Base-by-base conservation (phyloP, 2,113 vertebrate species). In the Salvelinus sp. region DNA sequence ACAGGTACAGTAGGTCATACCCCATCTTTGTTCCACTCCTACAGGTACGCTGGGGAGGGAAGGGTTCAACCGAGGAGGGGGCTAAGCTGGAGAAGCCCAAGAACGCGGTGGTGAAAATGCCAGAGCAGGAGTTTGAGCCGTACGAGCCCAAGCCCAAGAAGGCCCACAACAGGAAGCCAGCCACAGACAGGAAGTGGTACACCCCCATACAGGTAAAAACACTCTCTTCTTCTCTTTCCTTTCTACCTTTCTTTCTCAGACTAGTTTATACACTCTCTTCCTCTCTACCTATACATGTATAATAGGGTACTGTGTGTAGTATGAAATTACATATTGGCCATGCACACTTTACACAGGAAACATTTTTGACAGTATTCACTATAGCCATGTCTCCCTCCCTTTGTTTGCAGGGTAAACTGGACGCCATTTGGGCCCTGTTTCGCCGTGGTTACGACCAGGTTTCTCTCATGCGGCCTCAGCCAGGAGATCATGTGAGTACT, bases 21-120 rank as follows among this genome's bases (percentile, higher is more conserved):
- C 27, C 48, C 7, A 9, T 22, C 38, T 80, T n/a, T 60, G 4
- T 64, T 33, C 67, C 18, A 16, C 6, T 63, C 23, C 1, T 70
- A 28, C 79, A 97, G 96, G 96, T 97, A 62, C 94, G 95, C 10
- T 97, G 96, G 96, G 96, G 96, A 80, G 96, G 94, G 54, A 96
- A 96, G 70, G 96, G 96, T 1, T 97, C 96, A 0, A 97, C 96
- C 0, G 96, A 97, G 81, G 96, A 97, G 84, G 96, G 96, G 58
- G 96, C 96, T 3, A 97, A 97, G 84, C 75, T 97, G 82, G 96
- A 97, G 85, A 97, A 97, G 82, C 95, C 96, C 0, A 97, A 97
- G 90, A 97, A 97, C 22, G 96, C 96, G 0, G 92, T 97, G 82
- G 95, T 97, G 88, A 97, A 96, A 79, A 91, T 97, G 92, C 96